Base-by-base conservation (phyloP, 2,888 invertebrate species). In the Mylabris sibirica region DNA sequence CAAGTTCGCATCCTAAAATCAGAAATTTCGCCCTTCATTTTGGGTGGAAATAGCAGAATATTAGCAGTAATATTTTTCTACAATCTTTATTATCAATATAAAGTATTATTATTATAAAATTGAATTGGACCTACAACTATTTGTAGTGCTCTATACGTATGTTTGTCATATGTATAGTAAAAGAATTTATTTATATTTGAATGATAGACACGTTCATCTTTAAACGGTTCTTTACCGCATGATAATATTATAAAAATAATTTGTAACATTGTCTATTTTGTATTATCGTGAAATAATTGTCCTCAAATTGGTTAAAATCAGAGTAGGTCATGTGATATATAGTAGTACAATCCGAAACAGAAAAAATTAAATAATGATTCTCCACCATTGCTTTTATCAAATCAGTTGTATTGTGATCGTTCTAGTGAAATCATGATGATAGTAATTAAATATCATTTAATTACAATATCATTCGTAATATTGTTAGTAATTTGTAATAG, bases 251-350 rank as follows among this genome's bases (percentile, higher is more conserved):
- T 57, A 6, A 57, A 57, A 57, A 14, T 26, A 11, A 14, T 6
- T 57, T 14, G 9, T 12, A 20, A 2, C 3, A 11, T 12, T 22
- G 11, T 53, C 53, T 53, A 53, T 53, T 53, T 22, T 53, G 26
- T 57, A 57, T 57, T 57, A 26, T 26, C 57, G 24, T n/a, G 11
- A 26, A 57, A 57, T 57, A 26, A 57, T 57, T 26, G 57, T 26
- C 57, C 57, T 57, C 57, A 22, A 57, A 57, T 26, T 57, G 14
- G 5, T n/a, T 14, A 57, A 26, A 67, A 67, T 59, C 62, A 67
- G 65, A 70, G 65, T 67, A 67, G 70, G 70, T 17, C 70, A 59
- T 22, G 12, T 35, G 17, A 64, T 66, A 60, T 53, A 53, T 20
- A 49, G n/a, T 24, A 41, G 35, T n/a, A 61, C 60, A 38, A 59